Conservation (phyloP, 2,888 invertebrate species). For the Cataglyphis rosenhaueri region DNA sequence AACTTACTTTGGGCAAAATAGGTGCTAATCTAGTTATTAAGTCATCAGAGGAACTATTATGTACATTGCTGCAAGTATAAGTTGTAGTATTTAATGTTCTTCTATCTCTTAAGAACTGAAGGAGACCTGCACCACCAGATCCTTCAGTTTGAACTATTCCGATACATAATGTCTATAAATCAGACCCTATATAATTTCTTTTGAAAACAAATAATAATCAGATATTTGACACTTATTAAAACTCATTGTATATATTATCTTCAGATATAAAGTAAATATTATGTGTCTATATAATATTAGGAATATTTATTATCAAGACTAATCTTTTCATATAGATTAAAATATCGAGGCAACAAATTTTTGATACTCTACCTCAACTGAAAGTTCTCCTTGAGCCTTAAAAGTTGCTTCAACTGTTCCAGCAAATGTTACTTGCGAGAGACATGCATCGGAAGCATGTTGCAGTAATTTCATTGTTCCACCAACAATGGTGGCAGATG, state of each 20-base stretch:
- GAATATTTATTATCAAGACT: not conserved
- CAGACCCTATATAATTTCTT: slow-evolving; percentile 71
- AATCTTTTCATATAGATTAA: not conserved
- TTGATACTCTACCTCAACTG: slow-evolving; percentile 89
- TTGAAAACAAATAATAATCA: slow-evolving; percentile 15
- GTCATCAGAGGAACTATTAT: slow-evolving; percentile 74
- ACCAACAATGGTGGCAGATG: slow-evolving; percentile 89
- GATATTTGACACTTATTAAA: slow-evolving; percentile 7
- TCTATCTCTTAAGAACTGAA: slow-evolving; percentile 83
- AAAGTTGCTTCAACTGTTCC: slow-evolving; percentile 92
- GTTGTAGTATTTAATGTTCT: slow-evolving; percentile 75
- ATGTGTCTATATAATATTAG: not conserved
- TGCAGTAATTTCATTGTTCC: slow-evolving; percentile 89
- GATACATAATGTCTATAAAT: slow-evolving; percentile 89
- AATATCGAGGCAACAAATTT: not conserved
- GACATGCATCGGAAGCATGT: slow-evolving; percentile 88
- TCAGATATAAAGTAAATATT: not conserved
- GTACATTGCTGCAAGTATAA: slow-evolving; percentile 65
- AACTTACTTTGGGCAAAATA: slow-evolving; percentile 91
- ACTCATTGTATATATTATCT: not conserved
- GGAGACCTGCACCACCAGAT: slow-evolving; percentile 84
- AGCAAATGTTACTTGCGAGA: slow-evolving; percentile 91
- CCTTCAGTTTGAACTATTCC: slow-evolving; percentile 88
- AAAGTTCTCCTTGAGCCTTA: slow-evolving; percentile 93
- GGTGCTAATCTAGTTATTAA: slow-evolving; percentile 89